These are phyloP conservation scores for Anoplolepis gracilipes DNA, from an alignment of 1,140 invertebrate species.

Conservation along the genomic window DNA sequence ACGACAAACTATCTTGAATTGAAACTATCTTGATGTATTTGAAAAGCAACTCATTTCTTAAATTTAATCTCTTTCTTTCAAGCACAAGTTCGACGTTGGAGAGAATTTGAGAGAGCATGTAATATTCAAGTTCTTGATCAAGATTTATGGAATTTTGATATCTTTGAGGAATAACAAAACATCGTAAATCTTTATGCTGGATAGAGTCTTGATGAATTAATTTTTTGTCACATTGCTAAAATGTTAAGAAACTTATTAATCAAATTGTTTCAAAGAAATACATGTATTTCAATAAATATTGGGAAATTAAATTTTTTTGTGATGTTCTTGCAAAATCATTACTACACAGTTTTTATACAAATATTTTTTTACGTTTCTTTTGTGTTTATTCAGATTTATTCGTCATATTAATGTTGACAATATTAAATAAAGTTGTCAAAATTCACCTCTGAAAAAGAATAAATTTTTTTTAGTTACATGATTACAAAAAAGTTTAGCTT, in stretches of 20 bases:
- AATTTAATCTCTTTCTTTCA: background rate
- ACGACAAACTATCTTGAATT: background rate
- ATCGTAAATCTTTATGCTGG: background rate
- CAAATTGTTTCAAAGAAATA: no score
- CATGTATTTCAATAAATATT: background rate
- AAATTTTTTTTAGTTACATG: background rate
- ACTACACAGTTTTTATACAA: background rate
- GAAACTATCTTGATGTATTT: constrained; percentile 20
- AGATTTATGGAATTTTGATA: background rate
- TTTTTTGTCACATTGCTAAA: background rate
- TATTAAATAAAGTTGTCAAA: no score
- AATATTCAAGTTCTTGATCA: background rate
- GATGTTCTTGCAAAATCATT: background rate
- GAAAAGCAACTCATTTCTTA: background rate
- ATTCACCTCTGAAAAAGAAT: constrained; percentile 27
- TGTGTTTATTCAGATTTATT: background rate
- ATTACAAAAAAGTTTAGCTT: background rate
- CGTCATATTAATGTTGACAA: background rate
- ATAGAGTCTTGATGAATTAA: background rate
- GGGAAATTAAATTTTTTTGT: background rate
- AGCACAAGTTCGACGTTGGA: background rate
- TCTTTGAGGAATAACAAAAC: background rate
- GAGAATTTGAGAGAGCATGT: background rate
- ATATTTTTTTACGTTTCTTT: background rate
- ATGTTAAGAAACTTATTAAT: background rate